phyloP scores from a whole-genome alignment of 92 coral and sea anemone genomes.

The Epizoanthus scotinus region DNA sequence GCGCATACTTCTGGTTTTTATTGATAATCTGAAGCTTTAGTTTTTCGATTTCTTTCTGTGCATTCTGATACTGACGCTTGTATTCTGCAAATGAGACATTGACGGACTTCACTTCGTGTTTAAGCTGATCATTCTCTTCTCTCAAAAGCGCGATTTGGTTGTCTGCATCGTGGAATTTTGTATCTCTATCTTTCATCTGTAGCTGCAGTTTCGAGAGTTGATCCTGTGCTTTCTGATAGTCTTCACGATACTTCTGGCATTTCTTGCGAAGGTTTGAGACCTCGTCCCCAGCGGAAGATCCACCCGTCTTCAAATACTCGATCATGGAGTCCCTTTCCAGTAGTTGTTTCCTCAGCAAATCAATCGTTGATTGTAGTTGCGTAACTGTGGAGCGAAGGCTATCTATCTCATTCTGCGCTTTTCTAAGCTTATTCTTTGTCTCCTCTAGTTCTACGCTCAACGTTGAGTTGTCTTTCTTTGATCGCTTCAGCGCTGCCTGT shows the following conservation, averaged over 20 bases:
- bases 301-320: conserved; percentile 52
- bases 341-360: conserved; percentile 64
- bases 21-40: conserved; percentile 62
- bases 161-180: conserved; percentile 58
- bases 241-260: conserved; percentile 68
- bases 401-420: conserved; percentile 66
- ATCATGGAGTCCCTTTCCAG: conserved; percentile 56
- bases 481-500: conserved; percentile 51
- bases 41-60: conserved; percentile 73
- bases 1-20: conserved; percentile 63
- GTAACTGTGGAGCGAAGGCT: conserved; percentile 44
- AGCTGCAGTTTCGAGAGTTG: conserved; percentile 73
- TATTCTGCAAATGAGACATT: conserved; percentile 62
- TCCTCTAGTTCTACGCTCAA: conserved; percentile 62
- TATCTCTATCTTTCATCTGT: conserved; percentile 63
- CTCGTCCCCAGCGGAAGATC: conserved; percentile 57
- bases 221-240: conserved; percentile 69
- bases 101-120: conserved; percentile 63
- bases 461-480: conserved; percentile 60
- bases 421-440: conserved; percentile 60
- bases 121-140: conserved; percentile 72
- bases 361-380: conserved; percentile 69
- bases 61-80: conserved; percentile 66
- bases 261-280: conserved; percentile 64
- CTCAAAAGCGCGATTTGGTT: conserved; percentile 41